These are phyloP conservation scores for Lissocephala sabroskyi DNA, from an alignment of 2,888 invertebrate genomes.

Conservation along the genomic window DNA sequence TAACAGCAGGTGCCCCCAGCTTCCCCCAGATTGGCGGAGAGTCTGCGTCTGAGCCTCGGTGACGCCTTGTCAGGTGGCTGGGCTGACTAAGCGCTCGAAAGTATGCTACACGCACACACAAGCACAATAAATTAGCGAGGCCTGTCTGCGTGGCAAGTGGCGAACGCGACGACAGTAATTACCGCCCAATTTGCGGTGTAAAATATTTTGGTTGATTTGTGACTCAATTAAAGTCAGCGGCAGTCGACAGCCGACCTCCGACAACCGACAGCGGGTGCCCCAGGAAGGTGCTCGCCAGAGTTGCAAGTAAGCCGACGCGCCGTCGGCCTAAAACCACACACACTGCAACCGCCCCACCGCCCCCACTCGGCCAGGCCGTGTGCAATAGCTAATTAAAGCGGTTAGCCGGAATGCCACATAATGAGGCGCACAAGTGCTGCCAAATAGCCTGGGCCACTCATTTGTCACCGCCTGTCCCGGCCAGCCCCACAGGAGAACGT, in stretches of 20 bases:
- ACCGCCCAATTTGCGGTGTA: constrained; percentile 62
- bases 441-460: constrained; percentile 59
- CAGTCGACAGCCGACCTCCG: constrained; percentile 51
- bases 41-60: too few species aligned
- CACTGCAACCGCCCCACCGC: background rate
- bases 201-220: constrained; percentile 70
- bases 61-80: constrained; percentile 27
- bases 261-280: background rate
- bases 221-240: constrained; percentile 70
- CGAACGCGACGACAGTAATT: constrained; percentile 44
- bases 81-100: constrained; percentile 29
- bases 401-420: constrained; percentile 65
- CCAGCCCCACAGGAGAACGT: too few species aligned
- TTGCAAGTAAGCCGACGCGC: too few species aligned
- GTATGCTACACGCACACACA: constrained; percentile 51
- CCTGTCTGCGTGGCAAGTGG: constrained; percentile 11
- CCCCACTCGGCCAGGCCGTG: constrained; percentile 12
- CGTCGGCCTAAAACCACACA: too few species aligned
- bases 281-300: constrained; percentile 39
- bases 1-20: constrained; percentile 46
- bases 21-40: too few species aligned
- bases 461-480: constrained; percentile 62
- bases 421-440: constrained; percentile 66
- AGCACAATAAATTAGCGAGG: constrained; percentile 64
- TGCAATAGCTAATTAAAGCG: constrained; percentile 66